Evolutionary conservation across 2,797 vertebrate genomes (phyloP).

Genomic region (Pangasius macronema): DNA sequence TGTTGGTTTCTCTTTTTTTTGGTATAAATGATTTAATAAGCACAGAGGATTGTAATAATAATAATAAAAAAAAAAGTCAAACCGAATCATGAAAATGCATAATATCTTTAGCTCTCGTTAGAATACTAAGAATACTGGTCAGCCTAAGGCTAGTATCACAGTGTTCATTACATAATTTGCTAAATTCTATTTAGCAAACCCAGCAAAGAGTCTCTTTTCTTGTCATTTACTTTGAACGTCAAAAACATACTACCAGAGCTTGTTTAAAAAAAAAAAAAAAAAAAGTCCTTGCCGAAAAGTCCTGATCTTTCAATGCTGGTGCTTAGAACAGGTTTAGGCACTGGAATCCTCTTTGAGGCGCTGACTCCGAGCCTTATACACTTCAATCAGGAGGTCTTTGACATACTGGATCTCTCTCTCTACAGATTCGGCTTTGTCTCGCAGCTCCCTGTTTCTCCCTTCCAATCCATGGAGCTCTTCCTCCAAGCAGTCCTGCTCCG

Average conservation of each 20-base stretch:
- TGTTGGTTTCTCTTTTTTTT: conserved; percentile 24
- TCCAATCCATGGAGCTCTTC: conserved; percentile 89
- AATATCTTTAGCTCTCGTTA: conserved; percentile 37
- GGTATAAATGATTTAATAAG: conserved; percentile 26
- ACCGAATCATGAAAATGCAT: conserved; percentile 43
- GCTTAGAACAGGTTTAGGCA: conserved; percentile 68
- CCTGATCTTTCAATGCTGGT: conserved; percentile 50
- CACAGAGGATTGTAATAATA: conserved; percentile 30
- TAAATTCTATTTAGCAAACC: conserved; percentile 51
- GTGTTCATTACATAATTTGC: conserved; percentile 66
- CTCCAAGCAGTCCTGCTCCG: conserved; percentile 88
- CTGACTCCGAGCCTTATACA: conserved; percentile 93
- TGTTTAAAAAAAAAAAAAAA: conserved; percentile 28
- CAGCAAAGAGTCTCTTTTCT: conserved; percentile 53
- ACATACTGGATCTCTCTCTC: conserved; percentile 94
- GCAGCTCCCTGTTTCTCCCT: conserved; percentile 86
- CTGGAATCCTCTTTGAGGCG: conserved; percentile 81
- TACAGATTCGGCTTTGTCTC: conserved; percentile 91
- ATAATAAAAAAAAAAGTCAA: conserved; percentile 21
- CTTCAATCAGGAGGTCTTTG: conserved; percentile 93
- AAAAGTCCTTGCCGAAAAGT: conserved; percentile 37
- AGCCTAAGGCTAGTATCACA: conserved; percentile 63
- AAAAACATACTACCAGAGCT: conserved; percentile 49
- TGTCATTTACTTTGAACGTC: conserved; percentile 47
- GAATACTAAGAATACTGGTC: conserved; percentile 48